These are phyloP conservation scores for Xiphophorus hellerii DNA, from an alignment of 2,113 vertebrate species.

Conservation along the genomic window DNA sequence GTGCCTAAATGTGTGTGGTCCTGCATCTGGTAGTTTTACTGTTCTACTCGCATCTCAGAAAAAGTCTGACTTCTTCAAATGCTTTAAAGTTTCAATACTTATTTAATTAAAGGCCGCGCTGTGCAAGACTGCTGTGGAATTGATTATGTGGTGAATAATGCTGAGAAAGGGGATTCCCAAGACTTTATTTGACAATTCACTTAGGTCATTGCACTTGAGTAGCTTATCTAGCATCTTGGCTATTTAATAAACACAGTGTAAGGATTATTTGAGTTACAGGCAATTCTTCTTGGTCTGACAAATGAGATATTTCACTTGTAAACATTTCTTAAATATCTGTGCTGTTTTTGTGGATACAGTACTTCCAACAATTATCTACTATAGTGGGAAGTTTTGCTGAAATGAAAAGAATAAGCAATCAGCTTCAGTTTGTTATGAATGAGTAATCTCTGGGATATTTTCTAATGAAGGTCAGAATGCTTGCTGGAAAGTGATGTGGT, in stretches of 20 bases:
- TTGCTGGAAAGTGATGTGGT: background rate
- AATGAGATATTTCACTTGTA: too few species aligned
- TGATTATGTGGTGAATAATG: constrained; percentile 22
- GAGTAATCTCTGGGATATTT: constrained; percentile 18
- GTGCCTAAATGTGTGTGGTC: constrained; percentile 25
- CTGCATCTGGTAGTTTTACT: constrained; percentile 45
- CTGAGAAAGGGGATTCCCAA: constrained; percentile 13
- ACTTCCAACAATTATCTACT: constrained; percentile 44
- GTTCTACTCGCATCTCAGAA: background rate
- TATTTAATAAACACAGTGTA: background rate
- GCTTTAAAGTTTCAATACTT: constrained; percentile 33
- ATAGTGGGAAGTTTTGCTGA: constrained; percentile 13
- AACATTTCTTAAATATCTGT: constrained; percentile 12
- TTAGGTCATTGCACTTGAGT: background rate
- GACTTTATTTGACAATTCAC: constrained; percentile 36
- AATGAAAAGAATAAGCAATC: constrained; percentile 30
- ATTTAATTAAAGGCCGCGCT: constrained; percentile 37
- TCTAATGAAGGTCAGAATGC: constrained; percentile 51
- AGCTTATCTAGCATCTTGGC: background rate
- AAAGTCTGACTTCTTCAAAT: constrained; percentile 23
- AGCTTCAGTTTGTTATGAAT: constrained; percentile 45
- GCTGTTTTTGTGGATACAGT: background rate
- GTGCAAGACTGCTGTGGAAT: constrained; percentile 8
- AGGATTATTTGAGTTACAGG: background rate
- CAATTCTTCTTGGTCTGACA: too few species aligned